Percentiles rank a stretch among this genome's conserved stretches.
phyloP scores from a whole-genome alignment of 1,140 invertebrate species.

The Lasioglossum albipes region DNA sequence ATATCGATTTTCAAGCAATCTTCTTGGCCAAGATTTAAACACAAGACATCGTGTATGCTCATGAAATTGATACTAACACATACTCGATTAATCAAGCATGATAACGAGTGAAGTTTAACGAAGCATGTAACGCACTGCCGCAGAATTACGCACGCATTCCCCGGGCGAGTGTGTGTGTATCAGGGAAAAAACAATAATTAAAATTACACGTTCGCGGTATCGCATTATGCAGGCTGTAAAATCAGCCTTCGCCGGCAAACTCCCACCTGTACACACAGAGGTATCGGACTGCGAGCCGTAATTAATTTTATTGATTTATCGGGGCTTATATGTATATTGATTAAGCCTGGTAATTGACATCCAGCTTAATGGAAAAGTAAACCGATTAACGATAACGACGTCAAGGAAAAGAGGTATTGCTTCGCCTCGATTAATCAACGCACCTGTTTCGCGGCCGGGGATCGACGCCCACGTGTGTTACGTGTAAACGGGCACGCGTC shows the following conservation, averaged over 20 bases:
- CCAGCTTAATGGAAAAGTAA: conserved; percentile 45
- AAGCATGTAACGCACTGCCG: no score
- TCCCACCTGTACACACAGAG: conserved; percentile 31
- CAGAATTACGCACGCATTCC: no score
- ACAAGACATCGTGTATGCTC: no score
- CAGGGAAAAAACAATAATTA: neutral
- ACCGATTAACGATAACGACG: conserved; percentile 47
- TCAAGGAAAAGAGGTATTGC: conserved; percentile 41
- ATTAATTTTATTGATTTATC: conserved; percentile 41
- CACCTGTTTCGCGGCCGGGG: conserved; percentile 36
- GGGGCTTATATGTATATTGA: conserved; percentile 35
- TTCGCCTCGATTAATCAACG: conserved; percentile 50
- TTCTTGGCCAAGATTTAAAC: no score
- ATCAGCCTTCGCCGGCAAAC: neutral
- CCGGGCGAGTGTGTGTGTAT: neutral
- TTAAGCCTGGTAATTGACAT: conserved; percentile 46
- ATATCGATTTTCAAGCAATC: no score
- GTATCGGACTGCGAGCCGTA: conserved; percentile 13
- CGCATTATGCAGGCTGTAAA: conserved; percentile 5
- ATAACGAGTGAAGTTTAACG: no score
- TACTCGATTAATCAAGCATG: no score
- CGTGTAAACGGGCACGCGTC: conserved; percentile 31
- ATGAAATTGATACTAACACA: no score
- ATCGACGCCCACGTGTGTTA: conserved; percentile 35
- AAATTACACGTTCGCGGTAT: neutral